Evolutionary conservation across 1,140 invertebrate species (phyloP).

Genomic region (Ridgeia piscesae): DNA sequence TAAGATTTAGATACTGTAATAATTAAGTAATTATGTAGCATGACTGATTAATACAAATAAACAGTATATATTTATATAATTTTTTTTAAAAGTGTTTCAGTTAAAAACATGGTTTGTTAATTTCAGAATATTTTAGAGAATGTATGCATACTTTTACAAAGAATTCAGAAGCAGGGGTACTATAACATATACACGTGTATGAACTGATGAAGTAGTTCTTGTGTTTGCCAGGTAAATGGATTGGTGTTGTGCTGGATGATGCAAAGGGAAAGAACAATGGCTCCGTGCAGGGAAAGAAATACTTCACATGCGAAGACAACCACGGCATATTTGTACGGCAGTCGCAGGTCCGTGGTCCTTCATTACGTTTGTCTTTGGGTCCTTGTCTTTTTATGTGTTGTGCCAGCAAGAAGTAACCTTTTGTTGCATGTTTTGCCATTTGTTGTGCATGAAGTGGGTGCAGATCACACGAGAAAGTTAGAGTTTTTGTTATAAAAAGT

Average conservation of each 20-base stretch:
- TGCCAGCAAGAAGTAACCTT: neutral
- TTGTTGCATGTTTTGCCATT: neutral
- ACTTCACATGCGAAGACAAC: slow-evolving; percentile 58
- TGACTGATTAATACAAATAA: neutral
- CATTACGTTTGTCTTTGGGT: neutral
- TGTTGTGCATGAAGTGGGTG: neutral
- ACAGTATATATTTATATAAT: too few species aligned
- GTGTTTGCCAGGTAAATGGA: slow-evolving; percentile 74
- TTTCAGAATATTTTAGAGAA: too few species aligned
- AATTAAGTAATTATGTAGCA: neutral
- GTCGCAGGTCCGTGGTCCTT: slow-evolving; percentile 45
- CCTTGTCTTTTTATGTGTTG: neutral
- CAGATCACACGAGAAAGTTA: too few species aligned
- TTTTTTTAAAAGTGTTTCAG: too few species aligned
- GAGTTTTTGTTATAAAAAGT: too few species aligned
- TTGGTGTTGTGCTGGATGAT: slow-evolving; percentile 93
- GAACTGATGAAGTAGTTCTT: neutral
- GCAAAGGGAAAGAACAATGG: slow-evolving; percentile 99
- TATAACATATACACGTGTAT: too few species aligned
- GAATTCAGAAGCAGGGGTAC: too few species aligned
- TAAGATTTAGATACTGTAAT: neutral
- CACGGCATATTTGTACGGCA: slow-evolving; percentile 61
- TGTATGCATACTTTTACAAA: too few species aligned
- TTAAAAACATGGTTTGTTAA: too few species aligned
- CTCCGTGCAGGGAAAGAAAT: slow-evolving; percentile 78